Evolutionary conservation across 2,888 invertebrate genomes (phyloP), one percentile per base, ranked within the genome.

Genomic region (Rotaria sp.): DNA sequence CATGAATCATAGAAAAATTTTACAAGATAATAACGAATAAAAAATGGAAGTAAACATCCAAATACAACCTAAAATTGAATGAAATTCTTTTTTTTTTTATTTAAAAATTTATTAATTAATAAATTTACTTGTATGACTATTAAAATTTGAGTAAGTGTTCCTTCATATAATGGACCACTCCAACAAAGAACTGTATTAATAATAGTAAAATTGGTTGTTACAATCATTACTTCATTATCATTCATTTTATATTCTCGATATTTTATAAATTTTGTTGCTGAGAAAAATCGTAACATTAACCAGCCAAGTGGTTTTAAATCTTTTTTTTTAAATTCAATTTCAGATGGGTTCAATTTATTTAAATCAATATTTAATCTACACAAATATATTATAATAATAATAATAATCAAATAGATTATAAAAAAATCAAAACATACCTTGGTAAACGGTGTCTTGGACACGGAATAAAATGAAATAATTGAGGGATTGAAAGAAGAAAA

Each of bases 401-500:
- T 57, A 15, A 15, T 15, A 15, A 50, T 15, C 3, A 3, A 13
- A 50, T 15, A 50, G 50, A 45, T 45, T 45, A n/a, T 45, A 13
- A 86, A n/a, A 18, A 38, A 1, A 11, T 26, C 26, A n/a, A 30
- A 48, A 24, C 59, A n/a, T 80, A 86, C 86, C 55, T 84, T 45
- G 99, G 99, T 89, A 99, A 92, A 87, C 99, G 93, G 92, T 99
- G 99, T 88, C 99, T 93, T 7, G 99, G 99, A 90, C 99, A 99
- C 5, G 97, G 97, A 84, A 99, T 94, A 87, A 98, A 93, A 90
- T 94, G 95, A 91, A 99, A 98, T 52, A 99, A 92, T 91, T 99
- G 99, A 24, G 99, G 99, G 85, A 95, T 92, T 38, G 98, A 98
- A 91, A 97, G 98, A 24, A 99, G 88, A 91, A 99, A 99, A 92